A percentile compares a stretch with the other conserved stretches of the same genome.
Conservation (phyloP, 2,113 vertebrate species). For the Thryonomys swinderianus region DNA sequence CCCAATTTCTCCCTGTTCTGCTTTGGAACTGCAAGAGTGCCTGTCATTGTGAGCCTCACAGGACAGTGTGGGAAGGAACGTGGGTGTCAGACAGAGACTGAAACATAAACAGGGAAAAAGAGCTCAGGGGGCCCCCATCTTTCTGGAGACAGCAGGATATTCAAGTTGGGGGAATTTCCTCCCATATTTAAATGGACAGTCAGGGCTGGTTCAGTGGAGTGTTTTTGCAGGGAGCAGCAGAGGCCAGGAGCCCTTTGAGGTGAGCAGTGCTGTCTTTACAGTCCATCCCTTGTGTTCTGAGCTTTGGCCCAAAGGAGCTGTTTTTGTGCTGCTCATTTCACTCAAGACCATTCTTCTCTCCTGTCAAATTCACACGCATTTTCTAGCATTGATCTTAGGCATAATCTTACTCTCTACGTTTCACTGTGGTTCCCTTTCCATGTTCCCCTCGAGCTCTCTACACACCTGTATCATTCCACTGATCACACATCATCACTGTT, state of each 20-base stretch:
- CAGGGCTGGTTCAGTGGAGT: not conserved
- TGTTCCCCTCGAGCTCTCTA: not conserved
- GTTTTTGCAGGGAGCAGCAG: not conserved
- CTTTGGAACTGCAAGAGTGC: not conserved
- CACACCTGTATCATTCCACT: not conserved
- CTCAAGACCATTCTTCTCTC: not conserved
- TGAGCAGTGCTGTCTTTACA: not conserved
- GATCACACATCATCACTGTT: not conserved
- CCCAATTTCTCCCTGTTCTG: not conserved
- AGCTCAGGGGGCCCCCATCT: not conserved
- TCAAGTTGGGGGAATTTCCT: not conserved
- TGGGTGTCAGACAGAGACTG: not conserved
- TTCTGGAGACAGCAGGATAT: not conserved
- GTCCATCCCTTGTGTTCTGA: not conserved
- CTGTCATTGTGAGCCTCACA: not conserved
- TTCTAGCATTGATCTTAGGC: not conserved
- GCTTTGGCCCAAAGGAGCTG: not conserved
- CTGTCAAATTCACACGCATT: not conserved
- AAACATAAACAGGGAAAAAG: conserved; percentile 14
- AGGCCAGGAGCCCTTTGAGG: not conserved
- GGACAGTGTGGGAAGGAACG: not conserved
- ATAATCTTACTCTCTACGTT: not conserved
- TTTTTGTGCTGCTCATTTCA: not conserved
- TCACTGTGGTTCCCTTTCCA: not conserved
- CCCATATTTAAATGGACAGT: not conserved